phyloP scores from a whole-genome alignment of 2,113 vertebrate genomes.

The Puntigrus tetrazona region DNA sequence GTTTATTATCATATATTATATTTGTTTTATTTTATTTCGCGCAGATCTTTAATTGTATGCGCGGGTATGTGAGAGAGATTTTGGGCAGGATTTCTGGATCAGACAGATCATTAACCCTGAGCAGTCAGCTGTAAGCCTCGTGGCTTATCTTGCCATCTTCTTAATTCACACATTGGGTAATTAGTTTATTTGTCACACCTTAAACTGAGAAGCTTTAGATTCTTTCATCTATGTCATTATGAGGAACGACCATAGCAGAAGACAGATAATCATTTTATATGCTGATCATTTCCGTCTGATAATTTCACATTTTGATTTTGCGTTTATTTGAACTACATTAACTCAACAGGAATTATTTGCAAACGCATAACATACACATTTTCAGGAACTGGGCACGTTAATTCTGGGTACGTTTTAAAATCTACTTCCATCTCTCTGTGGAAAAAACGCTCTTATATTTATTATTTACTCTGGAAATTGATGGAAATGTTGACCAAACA shows the following conservation, averaged over 20 bases:
- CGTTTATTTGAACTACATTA: background rate
- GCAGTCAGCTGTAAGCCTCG: background rate
- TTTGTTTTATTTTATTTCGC: background rate
- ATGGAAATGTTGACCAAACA: constrained; percentile 8
- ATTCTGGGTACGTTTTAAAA: background rate
- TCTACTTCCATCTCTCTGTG: background rate
- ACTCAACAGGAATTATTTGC: background rate
- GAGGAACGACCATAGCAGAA: background rate
- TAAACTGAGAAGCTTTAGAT: background rate
- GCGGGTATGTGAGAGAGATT: background rate
- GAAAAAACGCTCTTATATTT: background rate
- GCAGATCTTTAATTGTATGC: background rate
- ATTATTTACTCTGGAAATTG: background rate
- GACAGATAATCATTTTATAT: background rate
- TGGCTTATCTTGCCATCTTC: background rate
- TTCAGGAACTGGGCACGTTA: background rate
- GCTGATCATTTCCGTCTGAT: background rate
- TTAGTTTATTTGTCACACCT: constrained; percentile 3
- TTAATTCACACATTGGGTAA: background rate
- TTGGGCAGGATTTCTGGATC: background rate
- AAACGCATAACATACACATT: background rate
- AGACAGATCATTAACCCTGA: constrained; percentile 19
- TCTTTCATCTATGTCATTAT: background rate
- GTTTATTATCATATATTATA: background rate
- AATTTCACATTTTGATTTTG: background rate